Percentiles rank a stretch among this genome's conserved stretches.
Conservation (phyloP, 2,888 invertebrate genomes). For the Mesoligia furuncula region DNA sequence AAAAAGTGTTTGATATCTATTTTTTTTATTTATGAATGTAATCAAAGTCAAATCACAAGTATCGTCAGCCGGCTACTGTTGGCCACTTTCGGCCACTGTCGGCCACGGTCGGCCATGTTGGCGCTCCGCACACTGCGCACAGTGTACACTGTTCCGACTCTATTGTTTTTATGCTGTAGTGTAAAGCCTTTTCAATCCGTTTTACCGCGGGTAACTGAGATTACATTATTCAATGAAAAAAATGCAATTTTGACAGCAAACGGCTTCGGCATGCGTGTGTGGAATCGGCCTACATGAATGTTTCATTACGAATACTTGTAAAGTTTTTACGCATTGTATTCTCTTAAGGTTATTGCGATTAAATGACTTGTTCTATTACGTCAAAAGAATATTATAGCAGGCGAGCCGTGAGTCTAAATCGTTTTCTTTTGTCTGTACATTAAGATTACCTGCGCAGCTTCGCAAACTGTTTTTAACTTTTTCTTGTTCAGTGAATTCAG, state of each 20-base stretch:
- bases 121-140: neutral
- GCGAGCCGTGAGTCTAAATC: constrained; percentile 46
- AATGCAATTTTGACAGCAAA: constrained; percentile 57
- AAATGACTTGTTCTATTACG: constrained; percentile 52
- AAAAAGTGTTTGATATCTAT: neutral
- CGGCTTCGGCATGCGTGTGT: constrained; percentile 28
- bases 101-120: constrained; percentile 7
- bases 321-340: constrained; percentile 43
- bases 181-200: constrained; percentile 44
- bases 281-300: constrained; percentile 39
- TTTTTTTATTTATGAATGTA: constrained; percentile 9
- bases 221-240: constrained; percentile 56
- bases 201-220: constrained; percentile 42
- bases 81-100: neutral
- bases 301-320: constrained; percentile 46
- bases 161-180: constrained; percentile 45
- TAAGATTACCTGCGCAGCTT: constrained; percentile 68
- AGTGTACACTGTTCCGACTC: constrained; percentile 6
- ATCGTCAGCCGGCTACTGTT: neutral
- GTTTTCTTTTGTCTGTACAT: constrained; percentile 67
- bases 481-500: constrained; percentile 76
- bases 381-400: constrained; percentile 55
- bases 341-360: constrained; percentile 48
- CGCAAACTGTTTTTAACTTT: constrained; percentile 73
- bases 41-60: constrained; percentile 27